These are phyloP conservation scores for Coenobita brevimanus DNA, from an alignment of 1,140 invertebrate genomes.

Conservation along the genomic window DNA sequence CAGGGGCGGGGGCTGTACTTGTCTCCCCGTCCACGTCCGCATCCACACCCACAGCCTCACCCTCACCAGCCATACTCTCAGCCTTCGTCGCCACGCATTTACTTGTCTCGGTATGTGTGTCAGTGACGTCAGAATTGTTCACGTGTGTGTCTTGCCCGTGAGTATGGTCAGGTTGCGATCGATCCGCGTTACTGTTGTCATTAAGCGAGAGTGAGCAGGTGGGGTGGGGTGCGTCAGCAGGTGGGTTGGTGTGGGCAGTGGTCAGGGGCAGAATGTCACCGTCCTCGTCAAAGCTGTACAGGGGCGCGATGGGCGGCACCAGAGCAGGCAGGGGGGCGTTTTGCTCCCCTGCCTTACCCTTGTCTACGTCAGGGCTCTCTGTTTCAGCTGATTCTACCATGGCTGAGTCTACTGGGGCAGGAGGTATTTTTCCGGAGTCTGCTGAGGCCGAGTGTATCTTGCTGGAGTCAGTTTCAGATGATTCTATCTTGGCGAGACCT, in stretches of 20 bases:
- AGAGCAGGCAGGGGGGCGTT: neutral
- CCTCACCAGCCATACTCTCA: neutral
- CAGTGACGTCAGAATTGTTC: neutral
- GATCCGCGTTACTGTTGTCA: neutral
- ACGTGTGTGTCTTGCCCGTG: neutral
- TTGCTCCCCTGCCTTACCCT: neutral
- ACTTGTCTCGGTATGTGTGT: neutral
- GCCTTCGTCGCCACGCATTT: neutral
- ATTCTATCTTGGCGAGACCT: too few species aligned
- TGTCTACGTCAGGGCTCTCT: neutral
- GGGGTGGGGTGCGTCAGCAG: neutral
- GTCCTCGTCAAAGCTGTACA: conserved; percentile 51
- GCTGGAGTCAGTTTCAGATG: too few species aligned
- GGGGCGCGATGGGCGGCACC: conserved; percentile 18
- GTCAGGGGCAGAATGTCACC: conserved; percentile 27
- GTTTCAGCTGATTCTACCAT: neutral
- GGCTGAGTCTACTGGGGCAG: neutral
- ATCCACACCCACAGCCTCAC: neutral
- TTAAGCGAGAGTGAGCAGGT: neutral
- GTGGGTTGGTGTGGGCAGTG: neutral
- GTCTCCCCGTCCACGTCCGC: neutral
- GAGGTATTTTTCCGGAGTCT: too few species aligned
- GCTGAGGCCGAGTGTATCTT: too few species aligned
- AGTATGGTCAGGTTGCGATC: neutral
- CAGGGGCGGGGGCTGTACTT: too few species aligned